Base-by-base conservation (phyloP, 2,888 invertebrate species). In the Cheilosia vulpina region DNA sequence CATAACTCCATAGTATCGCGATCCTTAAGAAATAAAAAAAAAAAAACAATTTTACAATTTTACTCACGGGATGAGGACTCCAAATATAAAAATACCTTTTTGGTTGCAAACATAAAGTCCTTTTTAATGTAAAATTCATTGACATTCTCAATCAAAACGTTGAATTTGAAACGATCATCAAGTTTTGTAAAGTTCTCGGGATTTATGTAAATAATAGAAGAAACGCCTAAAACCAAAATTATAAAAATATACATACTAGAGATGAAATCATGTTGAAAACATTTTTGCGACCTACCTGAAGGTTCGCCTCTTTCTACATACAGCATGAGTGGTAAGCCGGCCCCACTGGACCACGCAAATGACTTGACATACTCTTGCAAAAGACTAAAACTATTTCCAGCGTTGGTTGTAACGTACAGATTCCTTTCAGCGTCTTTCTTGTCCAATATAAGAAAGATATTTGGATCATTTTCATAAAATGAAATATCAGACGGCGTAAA, bases 101-200 rank as follows among this genome's bases (percentile, higher is more conserved):
- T 95, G 0, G 96, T 96, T 0, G 96, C 97, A 92, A 98, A 97
- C 94, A 97, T 95, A 91, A 96, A 98, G 89, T 97, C 96, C 17
- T 95, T 96, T 89, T 95, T 95, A 41, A 97, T 94, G 90, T 96
- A 96, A 91, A 98, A 97, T 90, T 97, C 97, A 89, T 96, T 95
- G 1, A 97, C 96, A 87, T 95, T 94, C 19, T 94, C 93, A 58
- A 96, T 94, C 34, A 96, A 91, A 1, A 87, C 65, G 82, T 87
- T 87, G 62, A 89, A 88, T 38, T 87, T 88, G 43, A 77, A 78
- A 13, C 75, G 79, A 19, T 68, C 69, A 5, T 80, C 82, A 24
- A 78, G 47, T 65, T 87, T 87, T 9, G 88, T 41, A 13, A 89
- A 78, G 57, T 88, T 84, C 6, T 78, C 53, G 11, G 89, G 89